Conservation (phyloP, 2,888 invertebrate genomes). For the Ernsta delagoae region DNA sequence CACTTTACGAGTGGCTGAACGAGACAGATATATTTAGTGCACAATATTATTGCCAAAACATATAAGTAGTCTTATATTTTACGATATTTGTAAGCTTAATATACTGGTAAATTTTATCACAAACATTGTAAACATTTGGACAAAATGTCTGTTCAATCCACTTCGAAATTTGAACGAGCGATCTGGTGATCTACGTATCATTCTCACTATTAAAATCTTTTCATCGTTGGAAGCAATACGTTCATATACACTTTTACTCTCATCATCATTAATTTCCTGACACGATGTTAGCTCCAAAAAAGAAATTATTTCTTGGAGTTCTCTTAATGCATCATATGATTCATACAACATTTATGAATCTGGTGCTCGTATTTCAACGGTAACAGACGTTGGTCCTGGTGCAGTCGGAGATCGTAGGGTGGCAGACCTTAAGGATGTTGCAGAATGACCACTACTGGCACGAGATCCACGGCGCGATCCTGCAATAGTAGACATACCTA, state of each 20-base stretch:
- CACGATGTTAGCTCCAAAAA: background rate
- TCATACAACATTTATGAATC: slow-evolving; percentile 43
- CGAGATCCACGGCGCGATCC: slow-evolving; percentile 89
- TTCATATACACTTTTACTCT: background rate
- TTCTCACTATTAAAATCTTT: background rate
- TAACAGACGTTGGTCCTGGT: slow-evolving; percentile 84
- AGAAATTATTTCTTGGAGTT: background rate
- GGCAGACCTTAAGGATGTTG: slow-evolving; percentile 88
- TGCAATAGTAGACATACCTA: slow-evolving; percentile 49
- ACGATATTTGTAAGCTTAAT: slow-evolving; percentile 62
- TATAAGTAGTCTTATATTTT: slow-evolving; percentile 52
- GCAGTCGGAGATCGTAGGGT: slow-evolving; percentile 75
- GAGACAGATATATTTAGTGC: slow-evolving; percentile 61
- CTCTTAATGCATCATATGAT: slow-evolving; percentile 11
- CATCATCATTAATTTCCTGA: background rate
- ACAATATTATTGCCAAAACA: slow-evolving; percentile 62
- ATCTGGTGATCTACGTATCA: background rate
- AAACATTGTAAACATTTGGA: slow-evolving; percentile 78
- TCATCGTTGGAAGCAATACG: slow-evolving; percentile 4
- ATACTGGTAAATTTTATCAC: slow-evolving; percentile 76
- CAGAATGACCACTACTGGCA: slow-evolving; percentile 92
- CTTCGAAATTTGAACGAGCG: slow-evolving; percentile 5
- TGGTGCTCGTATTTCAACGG: slow-evolving; percentile 91
- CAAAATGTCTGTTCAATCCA: slow-evolving; percentile 52
- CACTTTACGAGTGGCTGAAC: slow-evolving; percentile 75